Percentiles rank a stretch among this genome's conserved stretches.
Conservation (phyloP, 2,888 invertebrate genomes). For the Itoplectis maculator region DNA sequence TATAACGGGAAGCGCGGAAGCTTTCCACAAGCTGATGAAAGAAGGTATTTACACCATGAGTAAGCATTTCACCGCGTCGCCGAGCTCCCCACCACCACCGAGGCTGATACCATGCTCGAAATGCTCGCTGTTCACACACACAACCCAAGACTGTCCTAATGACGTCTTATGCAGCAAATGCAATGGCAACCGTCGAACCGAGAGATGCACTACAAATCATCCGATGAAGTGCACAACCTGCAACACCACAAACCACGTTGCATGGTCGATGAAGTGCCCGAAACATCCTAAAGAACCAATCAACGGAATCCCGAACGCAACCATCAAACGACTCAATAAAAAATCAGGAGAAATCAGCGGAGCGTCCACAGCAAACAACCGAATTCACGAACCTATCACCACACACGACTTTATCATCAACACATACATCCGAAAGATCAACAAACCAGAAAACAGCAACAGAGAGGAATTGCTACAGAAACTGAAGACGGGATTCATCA, state of each 20-base stretch:
- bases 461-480: constrained; percentile 27
- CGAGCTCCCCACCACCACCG: constrained; percentile 30
- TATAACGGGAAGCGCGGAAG: constrained; percentile 15
- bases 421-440: constrained; percentile 13
- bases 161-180: constrained; percentile 8
- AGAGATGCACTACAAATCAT: background rate
- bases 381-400: constrained; percentile 25
- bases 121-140: constrained; percentile 21
- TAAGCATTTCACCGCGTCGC: constrained; percentile 27
- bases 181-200: constrained; percentile 8
- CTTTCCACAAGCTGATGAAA: constrained; percentile 41
- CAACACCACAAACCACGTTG: constrained; percentile 26
- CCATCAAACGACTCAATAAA: constrained; percentile 14
- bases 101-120: constrained; percentile 7
- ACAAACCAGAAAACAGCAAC: constrained; percentile 17
- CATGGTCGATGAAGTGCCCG: constrained; percentile 30
- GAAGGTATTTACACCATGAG: constrained; percentile 24
- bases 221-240: constrained; percentile 24
- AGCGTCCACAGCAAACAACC: background rate
- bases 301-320: constrained; percentile 9
- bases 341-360: background rate
- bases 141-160: constrained; percentile 13
- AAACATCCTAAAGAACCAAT: constrained; percentile 10
- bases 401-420: constrained; percentile 35
- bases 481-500: constrained; percentile 7